phyloP scores from a whole-genome alignment of 2,888 invertebrate species.

The Syrista parreyssii region DNA sequence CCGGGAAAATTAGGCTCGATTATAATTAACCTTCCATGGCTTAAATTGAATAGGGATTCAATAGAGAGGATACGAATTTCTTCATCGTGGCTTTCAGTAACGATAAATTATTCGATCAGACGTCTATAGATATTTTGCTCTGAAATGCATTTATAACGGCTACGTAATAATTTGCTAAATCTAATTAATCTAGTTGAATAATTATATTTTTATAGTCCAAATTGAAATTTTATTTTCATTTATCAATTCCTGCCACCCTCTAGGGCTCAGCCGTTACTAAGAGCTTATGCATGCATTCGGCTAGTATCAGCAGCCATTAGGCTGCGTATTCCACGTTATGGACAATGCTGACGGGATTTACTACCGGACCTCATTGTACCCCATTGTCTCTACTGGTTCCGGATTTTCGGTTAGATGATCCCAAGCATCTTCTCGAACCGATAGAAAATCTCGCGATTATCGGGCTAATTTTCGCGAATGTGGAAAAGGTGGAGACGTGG shows the following conservation, averaged over 20 bases:
- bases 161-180: not conserved
- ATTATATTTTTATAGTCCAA: not conserved
- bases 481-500: not conserved
- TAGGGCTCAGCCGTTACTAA: not conserved
- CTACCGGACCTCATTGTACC: slow-evolving; percentile 17
- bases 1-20: not conserved
- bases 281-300: slow-evolving; percentile 6
- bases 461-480: not conserved
- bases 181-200: not conserved
- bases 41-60: not conserved
- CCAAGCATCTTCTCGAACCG: not conserved
- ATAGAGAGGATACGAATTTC: not conserved
- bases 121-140: not conserved
- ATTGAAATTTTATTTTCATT: not conserved
- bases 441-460: not conserved
- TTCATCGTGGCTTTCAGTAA: not conserved
- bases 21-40: not conserved
- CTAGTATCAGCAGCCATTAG: slow-evolving; percentile 8
- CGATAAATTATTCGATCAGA: not conserved
- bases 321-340: slow-evolving; percentile 16
- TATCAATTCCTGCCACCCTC: not conserved
- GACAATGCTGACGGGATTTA: slow-evolving; percentile 26
- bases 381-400: slow-evolving; percentile 18
- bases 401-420: not conserved
- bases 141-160: rapidly evolving